Evolutionary conservation across 2,888 invertebrate genomes (phyloP), one percentile per base, ranked within the genome.

Genomic region (Mylabris sibirica): DNA sequence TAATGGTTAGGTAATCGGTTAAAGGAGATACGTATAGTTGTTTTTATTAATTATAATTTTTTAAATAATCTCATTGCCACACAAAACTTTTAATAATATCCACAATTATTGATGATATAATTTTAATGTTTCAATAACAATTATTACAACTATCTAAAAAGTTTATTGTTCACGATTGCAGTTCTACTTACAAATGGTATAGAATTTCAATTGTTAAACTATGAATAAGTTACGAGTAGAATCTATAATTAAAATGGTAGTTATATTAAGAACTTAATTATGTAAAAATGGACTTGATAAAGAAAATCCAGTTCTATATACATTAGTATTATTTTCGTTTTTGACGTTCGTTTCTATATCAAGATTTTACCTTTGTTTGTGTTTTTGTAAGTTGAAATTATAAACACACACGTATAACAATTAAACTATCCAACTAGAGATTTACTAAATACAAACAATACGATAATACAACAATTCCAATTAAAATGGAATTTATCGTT

Each of bases 401-500:
- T 38, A 38, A 14, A 38, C 11, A 38, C 38, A 11, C n/a, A 4
- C 22, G 11, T 2, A 57, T 11, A 24, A 57, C 24, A 57, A 57
- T 53, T 57, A 57, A 3, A 57, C 22, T 20, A 24, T 20, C 1
- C 44, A 44, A 41, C n/a, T 5, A 41, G 22, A 8, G 9, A 53
- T 12, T 24, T 4, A 20, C 9, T 49, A 9, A 49, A n/a, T n/a
- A 20, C 4, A 49, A 49, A 49, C 17, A 49, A 20, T 49, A 49
- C 20, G 20, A 20, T 9, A 49, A 49, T 49, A 44, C 5, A 49
- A 57, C 14, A 57, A 24, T 57, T 57, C 24, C 57, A 57, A 57
- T 57, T 57, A 57, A 57, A 57, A 57, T 57, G 57, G 57, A 24
- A 57, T 57, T 57, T 24, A 57, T 57, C 57, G 12, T 57, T 24